Evolutionary conservation across 1,140 invertebrate species (phyloP).

Genomic region (Pomacea maculata): DNA sequence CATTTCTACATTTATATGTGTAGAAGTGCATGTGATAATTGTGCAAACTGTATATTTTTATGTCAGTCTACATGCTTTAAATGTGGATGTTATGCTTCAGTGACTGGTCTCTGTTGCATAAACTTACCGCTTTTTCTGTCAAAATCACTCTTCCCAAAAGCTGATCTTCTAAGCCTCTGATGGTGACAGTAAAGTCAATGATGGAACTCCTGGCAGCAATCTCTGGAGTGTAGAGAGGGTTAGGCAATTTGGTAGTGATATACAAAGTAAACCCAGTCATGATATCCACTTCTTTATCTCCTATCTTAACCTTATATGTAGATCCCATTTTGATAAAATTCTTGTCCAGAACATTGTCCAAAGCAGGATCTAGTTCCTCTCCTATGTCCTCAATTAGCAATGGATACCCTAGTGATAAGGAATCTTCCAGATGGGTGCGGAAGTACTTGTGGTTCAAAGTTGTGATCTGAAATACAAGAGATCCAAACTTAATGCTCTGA

Average conservation of each 20-base stretch:
- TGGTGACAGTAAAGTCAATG: constrained; percentile 72
- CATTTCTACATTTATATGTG: no score
- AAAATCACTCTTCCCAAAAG: constrained; percentile 91
- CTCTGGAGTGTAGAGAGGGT: constrained; percentile 95
- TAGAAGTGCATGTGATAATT: no score
- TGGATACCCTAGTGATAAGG: constrained; percentile 87
- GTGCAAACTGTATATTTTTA: not conserved
- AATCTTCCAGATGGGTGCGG: constrained; percentile 92
- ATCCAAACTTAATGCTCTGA: not conserved
- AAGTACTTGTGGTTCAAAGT: constrained; percentile 97
- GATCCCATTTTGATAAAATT: constrained; percentile 97
- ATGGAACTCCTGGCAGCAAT: constrained; percentile 90
- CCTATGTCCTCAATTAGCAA: constrained; percentile 93
- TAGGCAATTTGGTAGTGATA: constrained; percentile 77
- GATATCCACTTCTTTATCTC: constrained; percentile 95
- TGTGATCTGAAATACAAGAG: constrained; percentile 73
- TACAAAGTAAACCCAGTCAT: constrained; percentile 86
- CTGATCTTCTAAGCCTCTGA: constrained; percentile 95
- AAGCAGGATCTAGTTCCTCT: constrained; percentile 92
- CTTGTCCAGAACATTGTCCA: constrained; percentile 96
- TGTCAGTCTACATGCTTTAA: not conserved
- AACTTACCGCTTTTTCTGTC: constrained; percentile 81
- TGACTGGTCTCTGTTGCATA: not conserved
- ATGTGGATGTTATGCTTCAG: constrained; percentile 1
- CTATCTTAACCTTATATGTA: constrained; percentile 81